Evolutionary conservation across 2,888 invertebrate species (phyloP).

Genomic region (Ariolimax columbianus): DNA sequence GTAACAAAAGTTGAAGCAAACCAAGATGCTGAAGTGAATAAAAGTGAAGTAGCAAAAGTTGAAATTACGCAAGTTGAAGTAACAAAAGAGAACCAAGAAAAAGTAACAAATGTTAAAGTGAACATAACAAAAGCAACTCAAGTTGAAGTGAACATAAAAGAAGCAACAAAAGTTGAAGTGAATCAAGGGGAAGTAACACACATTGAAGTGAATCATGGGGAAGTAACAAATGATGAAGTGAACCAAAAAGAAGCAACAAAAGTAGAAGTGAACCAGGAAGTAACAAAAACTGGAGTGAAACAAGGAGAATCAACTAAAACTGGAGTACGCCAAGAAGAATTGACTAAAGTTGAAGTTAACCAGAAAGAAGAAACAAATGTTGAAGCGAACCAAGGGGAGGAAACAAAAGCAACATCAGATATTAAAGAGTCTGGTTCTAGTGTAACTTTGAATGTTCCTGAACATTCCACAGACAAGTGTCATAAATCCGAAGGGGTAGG

Average conservation of each 20-base stretch:
- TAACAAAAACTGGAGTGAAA: neutral
- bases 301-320: neutral
- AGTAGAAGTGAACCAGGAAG: neutral
- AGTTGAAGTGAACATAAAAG: neutral
- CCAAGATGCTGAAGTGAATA: neutral
- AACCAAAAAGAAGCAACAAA: neutral
- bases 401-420: neutral
- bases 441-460: neutral
- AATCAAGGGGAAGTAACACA: neutral
- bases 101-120: neutral
- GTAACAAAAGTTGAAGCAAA: neutral
- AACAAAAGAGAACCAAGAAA: neutral
- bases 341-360: neutral
- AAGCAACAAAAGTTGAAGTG: neutral
- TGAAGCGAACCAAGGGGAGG: neutral
- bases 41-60: no score
- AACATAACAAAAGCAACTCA: neutral
- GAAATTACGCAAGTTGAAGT: no score
- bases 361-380: neutral
- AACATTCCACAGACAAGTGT: neutral
- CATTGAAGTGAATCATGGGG: no score
- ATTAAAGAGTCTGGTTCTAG: neutral
- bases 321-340: neutral
- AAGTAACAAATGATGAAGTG: neutral
- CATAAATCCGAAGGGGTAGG: neutral